Base-by-base conservation (phyloP, 2,113 vertebrate genomes). In the Oryzias celebensis region DNA sequence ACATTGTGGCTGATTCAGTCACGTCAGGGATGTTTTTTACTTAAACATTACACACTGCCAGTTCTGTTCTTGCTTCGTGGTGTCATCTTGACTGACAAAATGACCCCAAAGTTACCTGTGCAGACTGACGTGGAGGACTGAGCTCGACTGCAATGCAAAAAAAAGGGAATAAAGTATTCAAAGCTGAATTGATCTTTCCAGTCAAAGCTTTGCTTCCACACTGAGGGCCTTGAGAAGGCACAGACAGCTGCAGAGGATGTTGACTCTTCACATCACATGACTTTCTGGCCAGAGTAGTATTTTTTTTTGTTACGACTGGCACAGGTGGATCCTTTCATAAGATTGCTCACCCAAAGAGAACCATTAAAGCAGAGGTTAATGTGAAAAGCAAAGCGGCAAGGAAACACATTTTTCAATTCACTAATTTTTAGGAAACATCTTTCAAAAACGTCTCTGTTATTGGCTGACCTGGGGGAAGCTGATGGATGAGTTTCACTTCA, bases 331-430 rank as follows among this genome's bases (percentile, higher is more conserved):
- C 83, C 83, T 80, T 62, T 16, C 22, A 59, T 18, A n/a, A 44
- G 44, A 49, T 65, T 24, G 53, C 4, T 69, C 65, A 67, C 68
- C 26, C 36, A 8, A 48, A 71, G 72, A 48, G 72, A 10, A 22
- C 22, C 72, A 55, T 71, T 82, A 77, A 54, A 46, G 63, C 20
- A 76, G 73, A 82, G 84, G 82, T 86, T 84, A 36, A 85, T 77
- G 87, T 77, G 86, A 89, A 89, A 84, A 60, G 75, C 65, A 72
- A 80, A 57, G 48, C 43, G 55, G 67, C 52, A 77, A 91, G 91
- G 92, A 92, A 92, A 91, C 92, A 91, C 88, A 89, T 92, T 92
- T 92, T 86, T 90, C 87, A 91, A 88, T 89, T 87, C 81, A 77
- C 87, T 86, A 70, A 69, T 75, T 82, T 76, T 85, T 65, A 78